Evolutionary conservation across 2,888 invertebrate genomes (phyloP), one percentile per base, ranked within the genome.

Genomic region (Drosophila siamana): DNA sequence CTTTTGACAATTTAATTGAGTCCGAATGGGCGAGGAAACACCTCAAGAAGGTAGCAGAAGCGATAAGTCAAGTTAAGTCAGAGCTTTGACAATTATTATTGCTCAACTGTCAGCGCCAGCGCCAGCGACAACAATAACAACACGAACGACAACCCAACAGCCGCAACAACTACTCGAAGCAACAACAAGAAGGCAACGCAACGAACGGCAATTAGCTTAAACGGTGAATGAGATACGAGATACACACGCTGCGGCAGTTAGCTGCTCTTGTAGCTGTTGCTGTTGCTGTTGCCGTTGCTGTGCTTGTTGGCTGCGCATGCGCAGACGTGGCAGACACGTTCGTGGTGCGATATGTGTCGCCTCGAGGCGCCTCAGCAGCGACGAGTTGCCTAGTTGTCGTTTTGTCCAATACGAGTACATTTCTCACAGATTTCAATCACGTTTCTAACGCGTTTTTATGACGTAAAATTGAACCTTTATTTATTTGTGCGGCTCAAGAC

Each of bases 401-500:
- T 16, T 16, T 15, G 22, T 26, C 24, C 9, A 16, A 24, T 47
- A 28, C 30, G 57, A 36, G 40, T n/a, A 26, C 61, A 40, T 61
- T 77, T 69, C 69, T 86, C 71, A 66, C 46, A 81, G 89, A 85
- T 86, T 87, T 86, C 76, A 82, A 86, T 74, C 86, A 86, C 86
- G 86, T 89, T 78, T 74, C 83, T 82, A 89, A 86, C 86, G 83
- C 85, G 76, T 86, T 82, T 89, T 86, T 87, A 89, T 89, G 89
- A 89, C 78, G 73, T 87, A 86, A 89, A 89, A 87, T 85, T 89
- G 71, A 86, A 84, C 84, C 80, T 86, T 78, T 80, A 73, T 75
- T 78, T 66, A 73, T 75, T 66, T 61, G 62, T 69, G 50, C 43
- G 41, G 26, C 55, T 36, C 28, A n/a, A n/a, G 43, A 11, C 72